Evolutionary conservation across 1,140 invertebrate genomes (phyloP).

Genomic region (Tenebrio molitor): DNA sequence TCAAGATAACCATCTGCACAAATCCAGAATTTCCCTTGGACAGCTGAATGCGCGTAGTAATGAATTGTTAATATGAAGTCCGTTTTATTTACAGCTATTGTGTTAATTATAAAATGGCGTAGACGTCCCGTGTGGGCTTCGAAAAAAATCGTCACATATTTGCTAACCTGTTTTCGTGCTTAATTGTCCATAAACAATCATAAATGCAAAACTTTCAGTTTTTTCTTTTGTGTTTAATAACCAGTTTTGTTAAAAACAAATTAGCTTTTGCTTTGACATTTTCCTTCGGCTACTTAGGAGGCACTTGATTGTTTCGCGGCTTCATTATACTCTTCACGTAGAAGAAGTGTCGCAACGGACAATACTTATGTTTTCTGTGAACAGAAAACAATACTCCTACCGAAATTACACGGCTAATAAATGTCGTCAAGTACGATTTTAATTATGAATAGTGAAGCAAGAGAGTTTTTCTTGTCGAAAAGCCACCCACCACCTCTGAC

Average conservation of each 20-base stretch:
- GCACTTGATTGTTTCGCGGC: too few species aligned
- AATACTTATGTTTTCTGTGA: too few species aligned
- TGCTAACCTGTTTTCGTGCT: neutral
- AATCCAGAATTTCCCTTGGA: too few species aligned
- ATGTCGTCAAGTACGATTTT: neutral
- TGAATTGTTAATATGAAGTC: neutral
- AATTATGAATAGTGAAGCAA: neutral
- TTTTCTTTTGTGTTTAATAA: neutral
- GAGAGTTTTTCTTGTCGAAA: conserved; percentile 5
- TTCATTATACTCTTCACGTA: too few species aligned
- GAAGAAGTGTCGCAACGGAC: too few species aligned
- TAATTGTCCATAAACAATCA: neutral
- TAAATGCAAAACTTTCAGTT: neutral
- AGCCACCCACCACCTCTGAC: conserved; percentile 5
- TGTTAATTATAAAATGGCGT: neutral
- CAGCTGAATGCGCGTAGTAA: too few species aligned
- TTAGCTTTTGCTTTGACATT: too few species aligned
- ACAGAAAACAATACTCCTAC: too few species aligned
- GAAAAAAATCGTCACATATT: neutral
- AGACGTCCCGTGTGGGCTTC: neutral
- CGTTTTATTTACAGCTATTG: neutral
- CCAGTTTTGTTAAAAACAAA: neutral
- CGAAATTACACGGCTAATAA: too few species aligned
- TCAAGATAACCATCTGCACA: too few species aligned
- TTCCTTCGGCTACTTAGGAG: too few species aligned